Percentiles rank a stretch among this genome's conserved stretches.
phyloP scores from a whole-genome alignment of 1,140 invertebrate species.

The Littorina saxatilis region DNA sequence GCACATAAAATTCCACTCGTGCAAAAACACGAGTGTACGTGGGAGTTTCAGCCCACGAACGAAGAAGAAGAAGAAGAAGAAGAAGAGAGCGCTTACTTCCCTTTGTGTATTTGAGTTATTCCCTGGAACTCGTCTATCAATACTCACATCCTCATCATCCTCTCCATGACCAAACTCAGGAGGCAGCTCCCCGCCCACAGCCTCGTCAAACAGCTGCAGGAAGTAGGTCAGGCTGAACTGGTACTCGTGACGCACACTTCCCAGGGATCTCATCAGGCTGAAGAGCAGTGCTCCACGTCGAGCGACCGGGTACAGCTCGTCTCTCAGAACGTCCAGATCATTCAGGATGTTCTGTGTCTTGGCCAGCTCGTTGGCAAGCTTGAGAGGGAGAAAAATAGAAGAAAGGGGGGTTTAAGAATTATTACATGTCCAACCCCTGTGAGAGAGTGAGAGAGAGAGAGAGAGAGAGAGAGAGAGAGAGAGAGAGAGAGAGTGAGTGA shows the following conservation, averaged over 20 bases:
- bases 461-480: too few relatives aligned
- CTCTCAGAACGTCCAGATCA: slow-evolving; percentile 68
- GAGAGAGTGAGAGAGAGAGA: too few relatives aligned
- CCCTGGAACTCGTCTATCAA: too few relatives aligned
- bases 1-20: too few relatives aligned
- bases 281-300: slow-evolving; percentile 70
- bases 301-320: slow-evolving; percentile 72
- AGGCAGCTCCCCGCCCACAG: slow-evolving; percentile 67
- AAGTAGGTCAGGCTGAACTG: slow-evolving; percentile 71
- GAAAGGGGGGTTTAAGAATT: not conserved
- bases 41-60: too few relatives aligned
- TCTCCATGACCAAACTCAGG: slow-evolving; percentile 52
- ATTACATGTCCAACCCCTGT: too few relatives aligned
- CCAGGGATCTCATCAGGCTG: slow-evolving; percentile 63
- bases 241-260: slow-evolving; percentile 68
- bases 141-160: slow-evolving; percentile 53
- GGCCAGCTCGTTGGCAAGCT: slow-evolving; percentile 63
- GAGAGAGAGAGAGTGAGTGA: too few relatives aligned
- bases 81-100: not conserved
- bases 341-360: slow-evolving; percentile 60
- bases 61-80: not conserved
- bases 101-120: too few relatives aligned
- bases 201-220: slow-evolving; percentile 71
- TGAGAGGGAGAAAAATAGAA: slow-evolving; percentile 44
- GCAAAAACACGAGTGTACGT: too few relatives aligned